Evolutionary conservation across 2,888 invertebrate species (phyloP).

Genomic region (Pelosia muscerda): DNA sequence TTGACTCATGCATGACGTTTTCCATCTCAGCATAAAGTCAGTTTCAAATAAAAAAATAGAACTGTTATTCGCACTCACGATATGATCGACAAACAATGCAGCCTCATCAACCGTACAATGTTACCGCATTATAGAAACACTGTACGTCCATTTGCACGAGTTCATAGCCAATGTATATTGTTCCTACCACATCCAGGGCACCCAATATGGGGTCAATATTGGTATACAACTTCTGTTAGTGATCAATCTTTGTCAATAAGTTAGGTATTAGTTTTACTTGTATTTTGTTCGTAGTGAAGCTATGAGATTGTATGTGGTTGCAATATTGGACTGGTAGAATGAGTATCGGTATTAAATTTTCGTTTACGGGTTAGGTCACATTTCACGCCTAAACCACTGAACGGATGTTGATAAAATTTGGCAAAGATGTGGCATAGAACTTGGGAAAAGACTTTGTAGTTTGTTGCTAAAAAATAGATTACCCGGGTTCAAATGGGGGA

Average conservation of each 20-base stretch:
- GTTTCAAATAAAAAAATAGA: neutral
- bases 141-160: constrained; percentile 52
- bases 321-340: neutral
- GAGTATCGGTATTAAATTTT: neutral
- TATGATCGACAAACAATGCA: neutral
- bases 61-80: neutral
- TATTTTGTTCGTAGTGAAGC: neutral
- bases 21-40: no score
- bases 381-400: no score
- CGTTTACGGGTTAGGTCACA: neutral
- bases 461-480: no score
- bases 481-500: no score
- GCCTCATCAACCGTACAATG: constrained; percentile 34
- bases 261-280: constrained; percentile 31
- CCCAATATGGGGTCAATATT: constrained; percentile 7
- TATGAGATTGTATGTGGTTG: neutral
- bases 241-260: constrained; percentile 37
- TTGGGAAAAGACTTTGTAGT: no score
- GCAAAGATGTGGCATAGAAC: no score
- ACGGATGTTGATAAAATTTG: no score
- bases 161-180: constrained; percentile 14
- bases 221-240: constrained; percentile 7
- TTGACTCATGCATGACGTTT: neutral
- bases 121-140: constrained; percentile 51
- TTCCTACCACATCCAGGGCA: constrained; percentile 1